Percentiles rank a stretch among this genome's conserved stretches.
phyloP scores from a whole-genome alignment of 2,888 invertebrate species.

The Dexiosoma caninum region DNA sequence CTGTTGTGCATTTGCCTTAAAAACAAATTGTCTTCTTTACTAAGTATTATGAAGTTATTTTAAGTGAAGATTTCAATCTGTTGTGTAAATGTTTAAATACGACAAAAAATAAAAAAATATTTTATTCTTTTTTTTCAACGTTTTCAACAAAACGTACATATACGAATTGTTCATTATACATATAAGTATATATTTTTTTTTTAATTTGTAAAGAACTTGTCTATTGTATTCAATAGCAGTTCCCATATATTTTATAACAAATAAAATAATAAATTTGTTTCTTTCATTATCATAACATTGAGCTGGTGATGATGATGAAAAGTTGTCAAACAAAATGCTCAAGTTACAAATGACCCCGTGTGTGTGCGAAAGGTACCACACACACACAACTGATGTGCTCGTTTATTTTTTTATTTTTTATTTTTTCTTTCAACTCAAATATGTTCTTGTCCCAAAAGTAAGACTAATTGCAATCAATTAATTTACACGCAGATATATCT shows the following conservation, averaged over 20 bases:
- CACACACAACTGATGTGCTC: slow-evolving; percentile 5
- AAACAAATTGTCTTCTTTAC: too few species aligned
- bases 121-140: too few species aligned
- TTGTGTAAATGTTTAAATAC: too few species aligned
- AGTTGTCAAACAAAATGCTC: slow-evolving; percentile 46
- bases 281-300: slow-evolving; percentile 8
- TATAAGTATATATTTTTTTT: too few species aligned
- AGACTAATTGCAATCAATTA: slow-evolving; percentile 50
- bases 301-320: slow-evolving; percentile 39
- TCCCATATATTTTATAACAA: background rate
- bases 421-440: slow-evolving; percentile 6
- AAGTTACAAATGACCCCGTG: slow-evolving; percentile 28
- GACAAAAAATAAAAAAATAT: too few species aligned
- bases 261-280: slow-evolving; percentile 18
- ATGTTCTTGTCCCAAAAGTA: background rate
- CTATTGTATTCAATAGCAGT: background rate
- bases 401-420: background rate
- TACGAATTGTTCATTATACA: too few species aligned
- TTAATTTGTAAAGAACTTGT: background rate
- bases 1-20: too few species aligned
- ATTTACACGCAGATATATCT: background rate
- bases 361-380: background rate
- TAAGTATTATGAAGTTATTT: too few species aligned
- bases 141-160: too few species aligned
- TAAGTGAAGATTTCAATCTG: too few species aligned